A percentile compares a stretch with the other conserved stretches of the same genome.
Conservation (phyloP, 2,113 vertebrate genomes). For the Spea bombifrons region DNA sequence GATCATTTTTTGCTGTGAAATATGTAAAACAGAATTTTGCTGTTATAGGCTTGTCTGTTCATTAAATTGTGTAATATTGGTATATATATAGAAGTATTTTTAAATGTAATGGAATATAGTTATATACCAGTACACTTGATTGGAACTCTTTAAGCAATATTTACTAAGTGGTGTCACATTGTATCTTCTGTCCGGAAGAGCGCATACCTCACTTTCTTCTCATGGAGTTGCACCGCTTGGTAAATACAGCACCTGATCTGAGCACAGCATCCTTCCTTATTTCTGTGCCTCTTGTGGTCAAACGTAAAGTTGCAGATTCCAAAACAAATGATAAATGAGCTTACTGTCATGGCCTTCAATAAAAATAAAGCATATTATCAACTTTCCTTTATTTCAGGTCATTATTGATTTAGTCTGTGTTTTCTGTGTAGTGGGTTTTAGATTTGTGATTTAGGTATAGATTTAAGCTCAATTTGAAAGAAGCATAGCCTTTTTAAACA, state of each 20-base stretch:
- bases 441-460: no score
- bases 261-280: background rate
- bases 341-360: background rate
- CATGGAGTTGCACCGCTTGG: background rate
- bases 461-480: no score
- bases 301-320: background rate
- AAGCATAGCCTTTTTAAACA: no score
- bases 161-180: background rate
- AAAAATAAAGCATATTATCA: background rate
- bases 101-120: background rate
- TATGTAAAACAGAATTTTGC: background rate
- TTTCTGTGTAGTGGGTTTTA: no score
- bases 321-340: background rate
- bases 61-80: background rate
- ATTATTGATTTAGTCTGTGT: no score
- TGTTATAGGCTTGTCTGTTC: background rate
- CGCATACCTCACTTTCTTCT: background rate
- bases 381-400: no score
- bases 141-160: background rate
- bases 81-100: background rate
- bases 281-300: background rate
- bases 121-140: background rate
- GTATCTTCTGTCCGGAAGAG: background rate
- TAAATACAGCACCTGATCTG: background rate
- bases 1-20: background rate